phyloP scores from a whole-genome alignment of 1,140 invertebrate species.

The Papilio helenus region DNA sequence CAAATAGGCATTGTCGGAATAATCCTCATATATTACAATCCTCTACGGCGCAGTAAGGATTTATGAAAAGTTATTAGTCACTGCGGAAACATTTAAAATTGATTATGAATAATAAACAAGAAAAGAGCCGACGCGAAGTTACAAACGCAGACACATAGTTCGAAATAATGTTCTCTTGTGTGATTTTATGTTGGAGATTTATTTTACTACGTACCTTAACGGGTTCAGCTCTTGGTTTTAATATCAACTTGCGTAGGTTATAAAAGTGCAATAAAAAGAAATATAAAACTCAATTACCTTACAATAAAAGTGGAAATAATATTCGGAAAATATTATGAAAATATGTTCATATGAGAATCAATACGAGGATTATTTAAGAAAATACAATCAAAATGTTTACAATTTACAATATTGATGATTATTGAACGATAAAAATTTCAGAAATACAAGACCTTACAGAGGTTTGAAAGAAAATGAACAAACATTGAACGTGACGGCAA shows the following conservation, averaged over 20 bases:
- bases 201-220: conserved; percentile 39
- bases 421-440: background rate
- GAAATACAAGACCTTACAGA: background rate
- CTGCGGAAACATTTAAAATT: conserved; percentile 76
- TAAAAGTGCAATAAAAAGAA: conserved; percentile 36
- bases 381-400: background rate
- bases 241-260: conserved; percentile 40
- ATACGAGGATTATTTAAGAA: background rate
- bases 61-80: conserved; percentile 80
- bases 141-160: conserved; percentile 52
- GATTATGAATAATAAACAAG: conserved; percentile 78
- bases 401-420: background rate
- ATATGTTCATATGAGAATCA: conserved; percentile 22
- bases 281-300: conserved; percentile 39
- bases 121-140: conserved; percentile 60
- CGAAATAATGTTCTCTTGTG: conserved; percentile 40
- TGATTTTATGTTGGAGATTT: conserved; percentile 43
- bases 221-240: conserved; percentile 40
- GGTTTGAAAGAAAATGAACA: background rate
- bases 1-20: conserved; percentile 65
- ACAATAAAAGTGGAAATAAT: conserved; percentile 29
- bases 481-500: background rate
- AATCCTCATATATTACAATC: conserved; percentile 75
- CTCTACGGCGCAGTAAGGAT: conserved; percentile 77
- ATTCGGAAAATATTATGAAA: conserved; percentile 22